Percentiles rank a stretch among this genome's conserved stretches.
These are phyloP conservation scores for Lissonota sp. DNA, from an alignment of 2,888 invertebrate genomes.

Conservation along the genomic window DNA sequence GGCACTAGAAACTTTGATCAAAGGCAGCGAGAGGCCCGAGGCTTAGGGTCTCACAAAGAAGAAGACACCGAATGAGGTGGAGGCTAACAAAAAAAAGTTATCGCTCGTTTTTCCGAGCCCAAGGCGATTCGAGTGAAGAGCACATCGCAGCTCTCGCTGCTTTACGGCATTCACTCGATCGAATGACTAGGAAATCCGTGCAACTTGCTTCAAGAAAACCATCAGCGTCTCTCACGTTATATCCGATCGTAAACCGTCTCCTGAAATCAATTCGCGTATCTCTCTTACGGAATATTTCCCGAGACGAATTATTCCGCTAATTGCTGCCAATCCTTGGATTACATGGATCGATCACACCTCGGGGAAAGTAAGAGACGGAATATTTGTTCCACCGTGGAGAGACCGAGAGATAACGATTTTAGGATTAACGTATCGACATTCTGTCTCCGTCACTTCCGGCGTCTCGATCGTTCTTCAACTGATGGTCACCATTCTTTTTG, in stretches of 20 bases:
- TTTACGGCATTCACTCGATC: background rate
- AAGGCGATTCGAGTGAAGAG: background rate
- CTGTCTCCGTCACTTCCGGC: constrained; percentile 7
- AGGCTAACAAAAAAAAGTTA: background rate
- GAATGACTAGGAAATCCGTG: background rate
- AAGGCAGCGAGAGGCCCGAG: background rate
- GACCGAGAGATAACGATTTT: constrained; percentile 19
- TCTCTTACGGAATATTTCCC: constrained; percentile 11
- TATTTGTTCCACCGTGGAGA: constrained; percentile 49
- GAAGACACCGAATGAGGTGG: background rate
- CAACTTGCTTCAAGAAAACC: background rate
- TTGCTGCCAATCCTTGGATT: constrained; percentile 66
- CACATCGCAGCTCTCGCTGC: background rate
- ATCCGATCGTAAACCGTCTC: no score
- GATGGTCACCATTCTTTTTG: background rate
- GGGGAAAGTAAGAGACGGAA: constrained; percentile 18
- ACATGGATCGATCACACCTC: constrained; percentile 49
- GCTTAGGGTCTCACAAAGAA: background rate
- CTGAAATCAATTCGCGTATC: no score
- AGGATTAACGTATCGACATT: constrained; percentile 53
- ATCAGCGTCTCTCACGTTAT: background rate
- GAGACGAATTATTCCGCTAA: constrained; percentile 65
- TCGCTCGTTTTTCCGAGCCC: constrained; percentile 17
- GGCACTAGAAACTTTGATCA: background rate
- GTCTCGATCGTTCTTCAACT: constrained; percentile 17